phyloP scores from a whole-genome alignment of 2,888 invertebrate genomes.

The Nesidiocoris tenuis region DNA sequence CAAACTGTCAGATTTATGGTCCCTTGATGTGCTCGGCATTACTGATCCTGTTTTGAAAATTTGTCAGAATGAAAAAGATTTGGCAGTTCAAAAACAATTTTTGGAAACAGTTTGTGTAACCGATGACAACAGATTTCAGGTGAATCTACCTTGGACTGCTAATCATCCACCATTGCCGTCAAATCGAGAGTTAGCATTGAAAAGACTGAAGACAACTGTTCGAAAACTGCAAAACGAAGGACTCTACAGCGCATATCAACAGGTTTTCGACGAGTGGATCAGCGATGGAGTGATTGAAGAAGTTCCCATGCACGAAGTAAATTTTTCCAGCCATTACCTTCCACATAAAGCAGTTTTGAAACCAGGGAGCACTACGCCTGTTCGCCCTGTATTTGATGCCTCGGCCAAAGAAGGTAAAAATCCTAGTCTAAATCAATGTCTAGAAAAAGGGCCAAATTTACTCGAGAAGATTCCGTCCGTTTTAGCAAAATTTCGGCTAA shows the following conservation, averaged over 20 bases:
- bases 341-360: slow-evolving; percentile 49
- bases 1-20: too few relatives aligned
- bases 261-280: background rate
- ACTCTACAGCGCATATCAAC: background rate
- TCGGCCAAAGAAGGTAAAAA: slow-evolving; percentile 38
- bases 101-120: too few relatives aligned
- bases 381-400: slow-evolving; percentile 50
- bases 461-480: slow-evolving; percentile 48
- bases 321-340: too few relatives aligned
- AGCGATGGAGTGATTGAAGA: slow-evolving; percentile 1
- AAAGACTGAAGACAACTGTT: background rate
- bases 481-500: slow-evolving; percentile 42
- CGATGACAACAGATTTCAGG: background rate
- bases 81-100: too few relatives aligned
- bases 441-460: slow-evolving; percentile 49
- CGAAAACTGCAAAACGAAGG: background rate
- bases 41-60: too few relatives aligned
- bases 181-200: background rate
- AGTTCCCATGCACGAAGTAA: too few relatives aligned
- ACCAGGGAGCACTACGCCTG: slow-evolving; percentile 40
- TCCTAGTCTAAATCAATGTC: slow-evolving; percentile 49
- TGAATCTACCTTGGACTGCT: background rate
- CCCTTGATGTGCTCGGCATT: too few relatives aligned
- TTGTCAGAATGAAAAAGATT: too few relatives aligned
- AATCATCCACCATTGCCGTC: background rate